phyloP scores from a whole-genome alignment of 2,797 vertebrate species.

The Nyctibius grandis region DNA sequence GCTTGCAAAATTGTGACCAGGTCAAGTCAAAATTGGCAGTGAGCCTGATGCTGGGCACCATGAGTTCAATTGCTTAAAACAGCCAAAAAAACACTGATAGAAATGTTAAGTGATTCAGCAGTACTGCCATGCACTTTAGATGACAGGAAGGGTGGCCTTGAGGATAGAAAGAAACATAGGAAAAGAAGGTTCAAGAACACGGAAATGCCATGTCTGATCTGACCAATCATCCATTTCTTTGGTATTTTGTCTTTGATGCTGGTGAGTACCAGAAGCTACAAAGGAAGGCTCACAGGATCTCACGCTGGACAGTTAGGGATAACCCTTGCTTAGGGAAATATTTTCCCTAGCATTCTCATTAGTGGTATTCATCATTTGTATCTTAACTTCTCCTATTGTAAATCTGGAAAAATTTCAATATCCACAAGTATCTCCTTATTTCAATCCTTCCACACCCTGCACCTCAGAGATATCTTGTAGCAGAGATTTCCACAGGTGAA shows the following conservation, averaged over 20 bases:
- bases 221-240: background rate
- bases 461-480: slow-evolving; percentile 4
- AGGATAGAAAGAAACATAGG: background rate
- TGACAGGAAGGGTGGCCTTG: background rate
- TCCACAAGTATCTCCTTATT: background rate
- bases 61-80: slow-evolving; percentile 37
- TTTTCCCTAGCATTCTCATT: background rate
- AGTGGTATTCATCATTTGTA: background rate
- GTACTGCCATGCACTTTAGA: background rate
- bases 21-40: slow-evolving; percentile 51
- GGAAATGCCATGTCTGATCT: background rate
- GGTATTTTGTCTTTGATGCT: background rate
- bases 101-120: slow-evolving; percentile 25
- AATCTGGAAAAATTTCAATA: slow-evolving; percentile 8
- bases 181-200: background rate
- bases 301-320: background rate
- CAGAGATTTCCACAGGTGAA: slow-evolving; percentile 46
- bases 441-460: background rate
- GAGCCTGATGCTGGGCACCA: background rate
- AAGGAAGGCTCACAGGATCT: background rate
- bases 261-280: background rate
- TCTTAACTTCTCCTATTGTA: background rate
- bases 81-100: background rate
- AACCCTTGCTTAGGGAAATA: slow-evolving; percentile 4
- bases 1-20: slow-evolving; percentile 30